These are phyloP conservation scores for Passer domesticus DNA, from an alignment of 2,113 vertebrate genomes.

Conservation along the genomic window DNA sequence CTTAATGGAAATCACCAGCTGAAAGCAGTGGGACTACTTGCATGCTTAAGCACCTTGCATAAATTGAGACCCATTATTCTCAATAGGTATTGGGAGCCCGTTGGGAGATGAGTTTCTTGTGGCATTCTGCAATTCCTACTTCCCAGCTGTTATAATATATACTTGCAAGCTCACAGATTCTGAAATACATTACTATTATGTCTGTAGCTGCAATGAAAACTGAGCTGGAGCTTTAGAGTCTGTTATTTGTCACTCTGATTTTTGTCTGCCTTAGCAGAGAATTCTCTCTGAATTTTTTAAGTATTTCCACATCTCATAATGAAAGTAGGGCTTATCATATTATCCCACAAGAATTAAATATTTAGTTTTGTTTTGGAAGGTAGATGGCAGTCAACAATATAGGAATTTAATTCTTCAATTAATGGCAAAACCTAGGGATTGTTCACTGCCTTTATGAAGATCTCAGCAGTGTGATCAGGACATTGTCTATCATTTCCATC, in stretches of 20 bases:
- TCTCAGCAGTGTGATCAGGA: neutral
- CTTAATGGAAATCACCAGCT: conserved; percentile 21
- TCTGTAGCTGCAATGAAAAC: neutral
- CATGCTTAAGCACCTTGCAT: neutral
- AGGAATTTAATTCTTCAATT: neutral
- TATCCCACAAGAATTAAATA: neutral
- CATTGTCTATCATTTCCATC: neutral
- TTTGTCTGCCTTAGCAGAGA: neutral
- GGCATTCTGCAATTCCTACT: neutral
- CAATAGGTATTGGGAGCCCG: neutral
- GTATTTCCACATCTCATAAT: neutral
- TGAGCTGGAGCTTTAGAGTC: neutral
- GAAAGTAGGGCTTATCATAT: neutral
- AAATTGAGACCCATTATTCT: conserved; percentile 1
- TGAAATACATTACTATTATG: neutral
- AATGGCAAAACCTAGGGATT: neutral
- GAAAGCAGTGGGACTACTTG: neutral
- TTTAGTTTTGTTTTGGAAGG: neutral
- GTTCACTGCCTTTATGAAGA: neutral
- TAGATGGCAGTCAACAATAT: neutral
- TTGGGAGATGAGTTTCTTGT: neutral
- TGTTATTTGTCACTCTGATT: neutral
- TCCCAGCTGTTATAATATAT: neutral
- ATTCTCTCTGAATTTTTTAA: neutral
- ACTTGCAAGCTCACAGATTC: neutral